Conservation (phyloP, 2,888 invertebrate genomes). For the Lasioglossum zephyrum region DNA sequence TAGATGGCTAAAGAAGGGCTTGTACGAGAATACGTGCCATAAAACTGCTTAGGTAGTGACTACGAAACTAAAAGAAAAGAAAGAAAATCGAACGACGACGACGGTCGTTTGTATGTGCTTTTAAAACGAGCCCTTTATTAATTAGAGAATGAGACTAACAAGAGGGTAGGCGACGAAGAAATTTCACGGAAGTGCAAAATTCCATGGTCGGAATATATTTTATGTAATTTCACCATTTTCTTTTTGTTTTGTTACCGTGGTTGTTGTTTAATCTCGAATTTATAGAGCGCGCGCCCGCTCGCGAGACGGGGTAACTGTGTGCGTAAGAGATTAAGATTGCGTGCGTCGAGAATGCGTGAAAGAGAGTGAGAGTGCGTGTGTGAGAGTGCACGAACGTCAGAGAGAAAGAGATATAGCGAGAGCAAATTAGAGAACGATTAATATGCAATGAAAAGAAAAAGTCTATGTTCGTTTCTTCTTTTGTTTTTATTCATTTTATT, state of each 20-base stretch:
- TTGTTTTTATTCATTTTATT: constrained; percentile 60
- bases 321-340: constrained; percentile 5
- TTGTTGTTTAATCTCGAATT: constrained; percentile 71
- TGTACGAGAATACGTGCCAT: constrained; percentile 77
- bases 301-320: background rate
- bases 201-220: constrained; percentile 73
- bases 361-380: constrained; percentile 28
- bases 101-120: constrained; percentile 67
- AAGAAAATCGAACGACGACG: constrained; percentile 62
- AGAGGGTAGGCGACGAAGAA: constrained; percentile 33
- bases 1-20: constrained; percentile 46
- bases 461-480: constrained; percentile 68
- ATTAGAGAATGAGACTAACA: constrained; percentile 58
- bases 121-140: constrained; percentile 64
- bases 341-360: constrained; percentile 32
- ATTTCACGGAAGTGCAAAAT: constrained; percentile 71
- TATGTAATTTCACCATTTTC: constrained; percentile 66
- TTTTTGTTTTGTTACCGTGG: constrained; percentile 74
- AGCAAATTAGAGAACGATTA: constrained; percentile 56
- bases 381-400: background rate
- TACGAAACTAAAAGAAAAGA: constrained; percentile 21
- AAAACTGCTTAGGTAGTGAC: constrained; percentile 73
- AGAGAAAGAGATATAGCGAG: constrained; percentile 25
- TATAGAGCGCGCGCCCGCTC: constrained; percentile 29
- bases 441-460: constrained; percentile 60